A percentile compares a stretch with the other conserved stretches of the same genome.
These are phyloP conservation scores for Valencia hispanica DNA, from an alignment of 2,797 vertebrate genomes.

Conservation along the genomic window DNA sequence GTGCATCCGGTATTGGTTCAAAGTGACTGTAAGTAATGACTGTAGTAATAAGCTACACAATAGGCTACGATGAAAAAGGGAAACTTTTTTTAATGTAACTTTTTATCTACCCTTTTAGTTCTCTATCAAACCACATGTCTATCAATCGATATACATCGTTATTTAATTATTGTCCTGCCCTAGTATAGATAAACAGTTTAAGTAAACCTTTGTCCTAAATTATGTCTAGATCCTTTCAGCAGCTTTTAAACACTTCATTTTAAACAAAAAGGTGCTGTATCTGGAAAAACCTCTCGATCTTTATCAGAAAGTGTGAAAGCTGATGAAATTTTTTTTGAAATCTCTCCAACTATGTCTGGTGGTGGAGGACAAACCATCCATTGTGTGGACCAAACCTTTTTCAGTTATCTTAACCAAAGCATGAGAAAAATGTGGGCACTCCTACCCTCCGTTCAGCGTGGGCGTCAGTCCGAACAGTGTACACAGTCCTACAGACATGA, in stretches of 20 bases:
- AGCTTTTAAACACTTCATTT: background rate
- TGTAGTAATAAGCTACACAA: too few relatives aligned
- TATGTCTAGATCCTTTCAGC: background rate
- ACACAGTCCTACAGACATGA: slow-evolving; percentile 98
- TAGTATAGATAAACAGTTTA: background rate
- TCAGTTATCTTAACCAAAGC: background rate
- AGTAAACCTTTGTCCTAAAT: background rate
- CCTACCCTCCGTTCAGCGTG: slow-evolving; percentile 97
- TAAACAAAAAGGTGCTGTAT: background rate
- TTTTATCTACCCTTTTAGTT: too few relatives aligned
- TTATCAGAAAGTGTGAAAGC: background rate
- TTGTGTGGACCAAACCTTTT: background rate
- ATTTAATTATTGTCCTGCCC: too few relatives aligned
- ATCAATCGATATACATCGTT: too few relatives aligned
- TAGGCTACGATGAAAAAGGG: too few relatives aligned
- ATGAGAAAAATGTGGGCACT: slow-evolving; percentile 11
- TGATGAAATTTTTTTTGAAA: background rate
- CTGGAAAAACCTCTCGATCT: background rate
- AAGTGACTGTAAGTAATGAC: too few relatives aligned
- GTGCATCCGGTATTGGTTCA: too few relatives aligned
- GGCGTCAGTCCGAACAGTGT: slow-evolving; percentile 96
- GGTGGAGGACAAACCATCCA: background rate
- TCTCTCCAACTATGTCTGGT: background rate
- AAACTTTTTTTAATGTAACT: too few relatives aligned
- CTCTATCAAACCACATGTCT: too few relatives aligned